Conservation (phyloP, 2,888 invertebrate genomes). For the Lasioglossum villosulum region DNA sequence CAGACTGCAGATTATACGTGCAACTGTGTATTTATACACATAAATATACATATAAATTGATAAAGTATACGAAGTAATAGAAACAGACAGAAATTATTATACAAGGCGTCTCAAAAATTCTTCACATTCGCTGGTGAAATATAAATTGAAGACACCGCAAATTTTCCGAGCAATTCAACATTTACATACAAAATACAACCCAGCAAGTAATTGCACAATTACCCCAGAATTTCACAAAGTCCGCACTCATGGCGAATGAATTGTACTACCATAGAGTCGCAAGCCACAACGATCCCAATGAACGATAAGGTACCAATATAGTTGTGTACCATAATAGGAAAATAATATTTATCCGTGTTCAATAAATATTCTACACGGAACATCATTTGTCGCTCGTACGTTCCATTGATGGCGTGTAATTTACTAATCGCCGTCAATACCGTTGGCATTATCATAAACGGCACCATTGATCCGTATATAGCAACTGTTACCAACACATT, state of each 20-base stretch:
- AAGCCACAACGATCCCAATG: constrained; percentile 51
- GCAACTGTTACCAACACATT: constrained; percentile 31
- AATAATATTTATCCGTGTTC: constrained; percentile 62
- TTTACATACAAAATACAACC: not conserved
- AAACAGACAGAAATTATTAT: too few species aligned
- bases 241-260: constrained; percentile 61
- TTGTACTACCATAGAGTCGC: constrained; percentile 55
- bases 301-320: constrained; percentile 54
- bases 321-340: constrained; percentile 55
- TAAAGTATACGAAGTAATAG: too few species aligned
- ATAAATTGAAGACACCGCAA: not conserved
- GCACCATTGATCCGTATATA: constrained; percentile 59
- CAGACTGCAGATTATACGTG: too few species aligned
- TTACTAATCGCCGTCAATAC: constrained; percentile 44
- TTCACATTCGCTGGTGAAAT: not conserved
- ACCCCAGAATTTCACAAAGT: constrained; percentile 66
- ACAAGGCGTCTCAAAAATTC: too few species aligned
- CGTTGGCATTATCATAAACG: constrained; percentile 56
- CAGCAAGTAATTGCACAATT: constrained; percentile 12
- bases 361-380: constrained; percentile 60
- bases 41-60: too few species aligned
- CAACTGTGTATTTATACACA: too few species aligned
- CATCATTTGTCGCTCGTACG: constrained; percentile 41
- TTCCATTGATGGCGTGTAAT: constrained; percentile 47
- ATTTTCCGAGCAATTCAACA: not conserved